Evolutionary conservation across 53 echinoderm and acorn worm genomes (phyloP).

Genomic region (Temnopleurus reevesii): DNA sequence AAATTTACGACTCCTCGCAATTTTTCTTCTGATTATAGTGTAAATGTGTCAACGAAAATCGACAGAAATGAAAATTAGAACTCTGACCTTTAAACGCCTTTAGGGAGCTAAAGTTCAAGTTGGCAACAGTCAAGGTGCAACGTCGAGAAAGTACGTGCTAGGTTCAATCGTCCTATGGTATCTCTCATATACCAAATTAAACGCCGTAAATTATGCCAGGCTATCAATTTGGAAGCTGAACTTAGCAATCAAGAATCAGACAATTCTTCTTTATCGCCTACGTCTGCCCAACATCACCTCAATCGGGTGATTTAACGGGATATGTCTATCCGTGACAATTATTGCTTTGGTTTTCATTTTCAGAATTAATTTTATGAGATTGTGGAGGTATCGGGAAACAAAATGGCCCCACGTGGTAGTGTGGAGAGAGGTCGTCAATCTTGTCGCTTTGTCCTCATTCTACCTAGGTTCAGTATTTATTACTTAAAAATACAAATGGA

Average conservation of each 20-base stretch:
- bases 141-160: slow-evolving; percentile 47
- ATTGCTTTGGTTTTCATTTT: slow-evolving; percentile 59
- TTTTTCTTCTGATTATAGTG: neutral
- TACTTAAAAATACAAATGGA: no score
- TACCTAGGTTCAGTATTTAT: no score
- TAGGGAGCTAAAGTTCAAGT: slow-evolving; percentile 41
- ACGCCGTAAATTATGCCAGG: slow-evolving; percentile 38
- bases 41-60: slow-evolving; percentile 58
- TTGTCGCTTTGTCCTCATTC: slow-evolving; percentile 35
- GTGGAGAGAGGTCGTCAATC: neutral
- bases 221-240: slow-evolving; percentile 48
- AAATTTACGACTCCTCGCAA: slow-evolving; percentile 50
- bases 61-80: slow-evolving; percentile 45
- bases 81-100: slow-evolving; percentile 57
- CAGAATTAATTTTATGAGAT: slow-evolving; percentile 40
- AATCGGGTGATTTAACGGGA: slow-evolving; percentile 22
- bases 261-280: slow-evolving; percentile 39
- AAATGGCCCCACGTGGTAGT: slow-evolving; percentile 55
- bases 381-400: slow-evolving; percentile 47
- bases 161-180: slow-evolving; percentile 42
- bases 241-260: slow-evolving; percentile 28
- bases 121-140: slow-evolving; percentile 57
- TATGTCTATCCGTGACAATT: slow-evolving; percentile 40
- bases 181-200: slow-evolving; percentile 27
- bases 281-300: slow-evolving; percentile 48